phyloP scores from a whole-genome alignment of 2,888 invertebrate genomes.

The Pammene fasciana region DNA sequence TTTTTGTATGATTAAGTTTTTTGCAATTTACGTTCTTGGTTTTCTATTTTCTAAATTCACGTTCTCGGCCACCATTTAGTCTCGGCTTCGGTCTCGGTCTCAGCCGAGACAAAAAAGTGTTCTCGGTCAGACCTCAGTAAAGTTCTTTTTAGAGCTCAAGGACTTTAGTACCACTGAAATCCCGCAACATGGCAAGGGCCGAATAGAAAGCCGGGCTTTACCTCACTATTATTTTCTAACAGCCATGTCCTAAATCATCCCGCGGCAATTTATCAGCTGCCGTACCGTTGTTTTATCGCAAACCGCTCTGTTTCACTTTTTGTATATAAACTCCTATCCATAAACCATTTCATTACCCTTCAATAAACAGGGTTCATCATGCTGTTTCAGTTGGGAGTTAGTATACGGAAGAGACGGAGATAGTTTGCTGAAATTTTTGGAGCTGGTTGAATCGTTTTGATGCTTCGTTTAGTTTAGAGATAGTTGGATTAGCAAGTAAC shows the following conservation, averaged over 20 bases:
- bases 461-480: slow-evolving; percentile 19
- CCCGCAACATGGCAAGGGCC: too few species aligned
- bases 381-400: slow-evolving; percentile 4
- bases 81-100: too few species aligned
- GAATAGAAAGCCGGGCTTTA: background rate
- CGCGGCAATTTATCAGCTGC: slow-evolving; percentile 34
- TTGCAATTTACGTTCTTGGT: too few species aligned
- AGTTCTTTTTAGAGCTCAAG: too few species aligned
- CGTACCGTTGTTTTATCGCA: slow-evolving; percentile 37
- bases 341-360: background rate
- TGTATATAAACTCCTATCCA: slow-evolving; percentile 17
- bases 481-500: background rate
- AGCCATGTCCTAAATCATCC: slow-evolving; percentile 32
- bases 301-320: slow-evolving; percentile 38
- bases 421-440: slow-evolving; percentile 14
- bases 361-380: background rate
- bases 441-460: background rate
- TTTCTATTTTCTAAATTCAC: too few species aligned
- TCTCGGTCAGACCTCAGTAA: too few species aligned
- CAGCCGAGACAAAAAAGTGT: too few species aligned
- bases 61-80: too few species aligned
- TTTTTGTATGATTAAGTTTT: too few species aligned
- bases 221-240: slow-evolving; percentile 14
- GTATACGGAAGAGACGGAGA: slow-evolving; percentile 4
- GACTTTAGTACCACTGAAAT: too few species aligned